Base-by-base conservation (phyloP, 2,888 invertebrate genomes). In the Tholera decimalis region DNA sequence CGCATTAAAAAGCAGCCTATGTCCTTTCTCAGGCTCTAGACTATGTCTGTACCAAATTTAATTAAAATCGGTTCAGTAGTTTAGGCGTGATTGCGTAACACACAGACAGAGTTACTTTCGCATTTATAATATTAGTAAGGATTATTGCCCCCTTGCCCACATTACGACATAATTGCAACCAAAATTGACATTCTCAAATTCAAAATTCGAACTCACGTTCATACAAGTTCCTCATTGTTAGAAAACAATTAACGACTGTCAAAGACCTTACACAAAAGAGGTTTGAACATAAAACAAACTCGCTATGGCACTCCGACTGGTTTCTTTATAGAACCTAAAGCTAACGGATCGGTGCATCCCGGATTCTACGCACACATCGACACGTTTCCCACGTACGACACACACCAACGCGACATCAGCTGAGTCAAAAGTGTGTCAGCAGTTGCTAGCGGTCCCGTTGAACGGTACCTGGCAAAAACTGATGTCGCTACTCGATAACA, bases 351-450 rank as follows among this genome's bases (percentile, higher is more conserved):
- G 80, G 74, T 82, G 85, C 88, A 87, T 90, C 91, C 92, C 90
- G 92, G 92, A 92, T 89, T 80, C 70, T 78, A 81, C 84, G 81
- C 89, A 90, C 86, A 90, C 88, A 85, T 37, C 67, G 68, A 80
- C 77, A 85, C 77, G 62, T 79, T 82, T 79, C 81, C 82, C 76
- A 84, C 80, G 81, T 79, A 86, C 79, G 79, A 83, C 84, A 83
- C 88, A 83, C 82, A 88, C 84, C 76, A 73, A 53, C 41, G 53
- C 63, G 73, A 85, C 86, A 91, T 87, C 95, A 94, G 95, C 95
- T 95, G 95, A 87, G 89, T 83, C 82, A 82, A 91, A 95, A 91
- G 85, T 95, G 91, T 93, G 94, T 95, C 94, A 95, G 86, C 89
- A 90, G 88, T 47, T 47, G 47, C 89, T 90, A 89, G 90, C 90